Evolutionary conservation across 2,888 invertebrate species (phyloP).

Genomic region (Pachliopta kotzebuea): DNA sequence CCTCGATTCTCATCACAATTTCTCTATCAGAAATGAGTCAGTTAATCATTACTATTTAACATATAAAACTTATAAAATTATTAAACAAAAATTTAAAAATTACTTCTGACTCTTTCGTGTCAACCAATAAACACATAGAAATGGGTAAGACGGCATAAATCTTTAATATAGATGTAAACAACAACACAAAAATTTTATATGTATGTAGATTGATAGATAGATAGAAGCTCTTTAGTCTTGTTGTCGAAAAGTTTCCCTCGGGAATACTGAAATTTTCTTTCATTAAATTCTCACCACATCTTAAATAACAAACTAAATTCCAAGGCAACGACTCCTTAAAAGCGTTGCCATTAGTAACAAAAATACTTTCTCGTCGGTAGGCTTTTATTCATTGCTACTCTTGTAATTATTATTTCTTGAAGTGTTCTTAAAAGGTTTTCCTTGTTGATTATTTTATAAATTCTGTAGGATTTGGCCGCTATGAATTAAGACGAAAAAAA

Average conservation of each 20-base stretch:
- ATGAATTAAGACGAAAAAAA: neutral
- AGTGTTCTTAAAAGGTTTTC: constrained; percentile 24
- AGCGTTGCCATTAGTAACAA: constrained; percentile 21
- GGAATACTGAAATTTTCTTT: neutral
- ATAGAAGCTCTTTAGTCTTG: neutral
- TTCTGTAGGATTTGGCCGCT: neutral
- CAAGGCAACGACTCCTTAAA: constrained; percentile 15
- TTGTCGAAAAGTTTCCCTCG: neutral
- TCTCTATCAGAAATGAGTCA: too few relatives aligned
- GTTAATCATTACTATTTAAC: too few relatives aligned
- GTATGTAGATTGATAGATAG: too few relatives aligned
- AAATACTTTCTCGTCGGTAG: constrained; percentile 12
- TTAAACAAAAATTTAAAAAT: too few relatives aligned
- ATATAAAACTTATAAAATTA: too few relatives aligned
- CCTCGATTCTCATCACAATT: too few relatives aligned
- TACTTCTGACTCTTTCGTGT: too few relatives aligned
- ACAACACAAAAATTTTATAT: neutral
- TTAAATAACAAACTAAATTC: constrained; percentile 1
- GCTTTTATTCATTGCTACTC: constrained; percentile 10
- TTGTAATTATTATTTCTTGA: constrained; percentile 25
- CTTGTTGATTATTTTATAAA: constrained; percentile 11
- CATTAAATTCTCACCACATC: neutral
- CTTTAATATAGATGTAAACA: neutral
- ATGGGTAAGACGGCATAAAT: too few relatives aligned
- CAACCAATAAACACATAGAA: neutral